Base-by-base conservation (phyloP, 2,113 vertebrate genomes). In the Aphyosemion australe region DNA sequence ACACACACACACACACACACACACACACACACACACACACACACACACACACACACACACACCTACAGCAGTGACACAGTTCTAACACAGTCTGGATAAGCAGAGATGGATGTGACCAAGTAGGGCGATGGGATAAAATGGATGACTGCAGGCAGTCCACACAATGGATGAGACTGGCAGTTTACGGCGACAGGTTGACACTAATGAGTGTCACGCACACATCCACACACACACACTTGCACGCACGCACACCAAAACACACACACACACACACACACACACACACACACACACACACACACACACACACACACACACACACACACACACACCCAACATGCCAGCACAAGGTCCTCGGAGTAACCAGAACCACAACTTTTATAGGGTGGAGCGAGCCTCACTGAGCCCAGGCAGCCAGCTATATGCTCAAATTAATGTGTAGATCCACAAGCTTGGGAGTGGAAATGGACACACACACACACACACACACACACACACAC, bases 91-190 rank as follows among this genome's bases (percentile, higher is more conserved):
- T 78, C 63, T 72, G 74, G 63, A 71, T 81, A 58, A 78, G 60
- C n/a, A 16, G 69, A 79, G 87, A 88, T 85, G 76, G 79, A 89
- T 90, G 85, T 72, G 51, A 51, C 65, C 61, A 73, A 66, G 79
- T 80, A 64, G 62, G 71, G 66, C 49, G 65, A 68, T 57, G 19
- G 54, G 69, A 41, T 21, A 45, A 76, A 75, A 84, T 81, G 61
- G 84, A 89, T 85, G 85, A 79, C 76, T 89, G 81, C 75, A 73
- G 82, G 76, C 84, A 76, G 62, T 72, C 64, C 73, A 64, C 75
- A 82, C 80, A 85, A 79, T 82, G 69, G 76, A 87, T 89, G 83
- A 82, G 74, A 80, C 51, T 60, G 64, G 64, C 69, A 79, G 80
- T 56, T 78, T 45, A 37, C 55, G 34, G 56, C 77, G 88, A 89